Conservation (phyloP, 2,797 vertebrate genomes). For the Protonibea diacanthus region DNA sequence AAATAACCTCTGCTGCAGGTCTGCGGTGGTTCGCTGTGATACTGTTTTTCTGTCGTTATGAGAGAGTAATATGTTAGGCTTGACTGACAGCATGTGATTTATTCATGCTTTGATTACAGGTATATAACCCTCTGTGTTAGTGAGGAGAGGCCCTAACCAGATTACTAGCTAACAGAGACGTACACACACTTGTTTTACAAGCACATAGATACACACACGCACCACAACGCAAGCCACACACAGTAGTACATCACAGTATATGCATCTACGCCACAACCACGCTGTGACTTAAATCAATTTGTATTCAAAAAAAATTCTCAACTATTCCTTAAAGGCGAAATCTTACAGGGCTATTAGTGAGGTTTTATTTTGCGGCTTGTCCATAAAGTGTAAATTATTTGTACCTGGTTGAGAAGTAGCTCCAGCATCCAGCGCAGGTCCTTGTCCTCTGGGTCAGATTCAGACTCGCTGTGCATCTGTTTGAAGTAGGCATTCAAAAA, state of each 20-base stretch:
- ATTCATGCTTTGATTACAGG: constrained; percentile 64
- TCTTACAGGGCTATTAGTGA: neutral
- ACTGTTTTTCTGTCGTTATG: constrained; percentile 59
- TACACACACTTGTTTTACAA: constrained; percentile 15
- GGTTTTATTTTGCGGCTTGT: constrained; percentile 13
- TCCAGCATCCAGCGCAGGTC: constrained; percentile 93
- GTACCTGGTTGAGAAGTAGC: constrained; percentile 91
- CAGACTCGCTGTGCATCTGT: constrained; percentile 78
- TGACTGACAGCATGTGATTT: constrained; percentile 60
- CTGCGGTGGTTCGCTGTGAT: constrained; percentile 39
- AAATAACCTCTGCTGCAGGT: constrained; percentile 61
- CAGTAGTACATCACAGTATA: neutral
- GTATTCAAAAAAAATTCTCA: neutral
- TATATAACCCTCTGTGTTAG: constrained; percentile 56
- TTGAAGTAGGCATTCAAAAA: constrained; percentile 92
- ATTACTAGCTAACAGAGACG: constrained; percentile 53
- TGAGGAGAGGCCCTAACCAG: constrained; percentile 44
- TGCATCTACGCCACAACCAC: neutral
- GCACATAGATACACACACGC: neutral
- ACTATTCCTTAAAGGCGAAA: neutral
- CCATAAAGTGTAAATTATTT: constrained; percentile 48
- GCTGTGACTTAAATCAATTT: neutral
- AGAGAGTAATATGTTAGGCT: constrained; percentile 62
- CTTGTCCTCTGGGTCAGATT: constrained; percentile 75
- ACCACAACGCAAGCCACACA: constrained; percentile 1